Evolutionary conservation across 2,113 vertebrate genomes (phyloP).

Genomic region (Ondatra zibethicus): DNA sequence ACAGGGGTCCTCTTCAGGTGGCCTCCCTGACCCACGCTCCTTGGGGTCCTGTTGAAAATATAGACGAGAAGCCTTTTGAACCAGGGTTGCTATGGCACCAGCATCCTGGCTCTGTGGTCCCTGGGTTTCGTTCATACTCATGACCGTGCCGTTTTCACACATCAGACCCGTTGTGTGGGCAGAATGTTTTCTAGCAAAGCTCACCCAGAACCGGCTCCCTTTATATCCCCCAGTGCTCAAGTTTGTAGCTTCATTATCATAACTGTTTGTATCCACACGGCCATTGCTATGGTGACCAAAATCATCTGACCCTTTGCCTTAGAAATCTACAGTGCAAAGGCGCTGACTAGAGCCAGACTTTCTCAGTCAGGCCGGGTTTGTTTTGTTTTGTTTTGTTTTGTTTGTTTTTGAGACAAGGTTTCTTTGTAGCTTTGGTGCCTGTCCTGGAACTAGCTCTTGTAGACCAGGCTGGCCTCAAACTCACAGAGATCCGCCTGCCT

Average conservation of each 20-base stretch:
- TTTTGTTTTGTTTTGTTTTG: too few species aligned
- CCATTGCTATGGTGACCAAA: constrained; percentile 59
- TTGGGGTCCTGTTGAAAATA: neutral
- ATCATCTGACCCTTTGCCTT: constrained; percentile 20
- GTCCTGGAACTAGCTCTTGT: too few species aligned
- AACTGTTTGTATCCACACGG: constrained; percentile 3
- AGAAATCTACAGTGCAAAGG: constrained; percentile 57
- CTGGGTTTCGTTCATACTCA: neutral
- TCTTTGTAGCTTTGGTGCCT: too few species aligned
- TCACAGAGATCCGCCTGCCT: too few species aligned
- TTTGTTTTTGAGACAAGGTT: too few species aligned
- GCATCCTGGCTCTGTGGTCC: neutral
- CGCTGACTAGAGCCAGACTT: neutral
- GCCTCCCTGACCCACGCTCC: neutral
- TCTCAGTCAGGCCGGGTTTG: neutral
- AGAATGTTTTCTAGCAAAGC: neutral
- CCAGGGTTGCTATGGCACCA: constrained; percentile 19
- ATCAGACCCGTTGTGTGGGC: constrained; percentile 12
- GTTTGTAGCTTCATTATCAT: constrained; percentile 51
- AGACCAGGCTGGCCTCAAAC: too few species aligned
- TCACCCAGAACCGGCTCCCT: neutral
- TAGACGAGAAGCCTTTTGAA: neutral
- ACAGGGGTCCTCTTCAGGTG: neutral
- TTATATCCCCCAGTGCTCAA: neutral
- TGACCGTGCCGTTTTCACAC: constrained; percentile 5